These are phyloP conservation scores for Encarsia formosa DNA, from an alignment of 2,888 invertebrate genomes.

Conservation along the genomic window DNA sequence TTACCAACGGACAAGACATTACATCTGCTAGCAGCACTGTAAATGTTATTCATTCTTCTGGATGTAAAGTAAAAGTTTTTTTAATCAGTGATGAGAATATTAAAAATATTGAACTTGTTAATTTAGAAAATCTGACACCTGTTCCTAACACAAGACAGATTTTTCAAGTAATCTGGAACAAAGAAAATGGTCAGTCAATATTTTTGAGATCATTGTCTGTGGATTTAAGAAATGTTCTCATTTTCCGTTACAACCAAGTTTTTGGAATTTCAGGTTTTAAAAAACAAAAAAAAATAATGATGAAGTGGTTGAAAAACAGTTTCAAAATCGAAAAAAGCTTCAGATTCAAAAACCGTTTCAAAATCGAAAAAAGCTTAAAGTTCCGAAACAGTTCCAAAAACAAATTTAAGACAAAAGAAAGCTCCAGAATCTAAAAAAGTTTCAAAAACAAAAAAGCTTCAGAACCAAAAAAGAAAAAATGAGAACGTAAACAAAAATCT, in stretches of 20 bases:
- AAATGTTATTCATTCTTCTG: too few species aligned
- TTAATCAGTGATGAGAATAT: neutral
- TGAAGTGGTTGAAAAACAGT: neutral
- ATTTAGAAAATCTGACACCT: neutral
- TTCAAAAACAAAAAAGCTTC: too few species aligned
- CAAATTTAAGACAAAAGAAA: too few species aligned
- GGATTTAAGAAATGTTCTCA: neutral
- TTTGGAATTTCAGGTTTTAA: neutral
- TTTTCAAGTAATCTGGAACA: slow-evolving; percentile 4
- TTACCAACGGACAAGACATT: slow-evolving; percentile 7
- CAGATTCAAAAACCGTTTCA: too few species aligned
- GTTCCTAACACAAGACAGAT: slow-evolving; percentile 3
- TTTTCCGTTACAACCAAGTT: neutral
- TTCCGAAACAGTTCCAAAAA: too few species aligned
- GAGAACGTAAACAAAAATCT: too few species aligned
- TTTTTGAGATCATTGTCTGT: neutral
- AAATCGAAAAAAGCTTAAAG: too few species aligned
- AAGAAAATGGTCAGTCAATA: neutral
- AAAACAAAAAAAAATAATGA: neutral
- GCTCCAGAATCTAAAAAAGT: too few species aligned
- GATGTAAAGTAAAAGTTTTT: slow-evolving; percentile 9
- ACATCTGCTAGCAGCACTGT: slow-evolving; percentile 5
- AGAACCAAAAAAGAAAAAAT: too few species aligned
- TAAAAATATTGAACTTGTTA: neutral
- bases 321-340: too few species aligned